Evolutionary conservation across 35 echinoderm and acorn worm genomes (phyloP).

Genomic region (Acanthaster planci): DNA sequence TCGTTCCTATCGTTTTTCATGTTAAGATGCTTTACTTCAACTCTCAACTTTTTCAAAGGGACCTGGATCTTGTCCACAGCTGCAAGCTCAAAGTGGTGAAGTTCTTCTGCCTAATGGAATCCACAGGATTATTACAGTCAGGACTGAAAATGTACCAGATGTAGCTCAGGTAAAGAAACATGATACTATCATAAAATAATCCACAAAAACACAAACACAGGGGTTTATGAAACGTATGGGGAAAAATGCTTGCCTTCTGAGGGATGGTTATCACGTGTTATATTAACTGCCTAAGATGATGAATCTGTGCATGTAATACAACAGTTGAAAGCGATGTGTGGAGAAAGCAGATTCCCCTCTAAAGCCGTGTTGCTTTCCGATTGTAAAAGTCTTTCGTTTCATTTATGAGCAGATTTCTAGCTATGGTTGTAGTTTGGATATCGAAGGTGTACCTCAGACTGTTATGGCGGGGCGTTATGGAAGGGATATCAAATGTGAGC

Average conservation of each 20-base stretch:
- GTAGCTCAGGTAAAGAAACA: background rate
- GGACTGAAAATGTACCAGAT: background rate
- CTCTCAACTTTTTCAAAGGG: background rate
- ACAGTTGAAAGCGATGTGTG: too few species aligned
- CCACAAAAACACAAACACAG: too few species aligned
- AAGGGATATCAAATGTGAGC: background rate
- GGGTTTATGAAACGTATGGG: too few species aligned
- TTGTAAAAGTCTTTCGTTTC: background rate
- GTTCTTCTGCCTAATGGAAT: conserved; percentile 18
- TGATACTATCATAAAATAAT: background rate
- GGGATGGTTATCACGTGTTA: too few species aligned
- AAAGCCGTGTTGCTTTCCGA: background rate
- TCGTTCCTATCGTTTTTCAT: too few species aligned
- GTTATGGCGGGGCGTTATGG: background rate
- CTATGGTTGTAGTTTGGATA: background rate
- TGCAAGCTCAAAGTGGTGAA: conserved; percentile 2
- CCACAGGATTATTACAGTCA: background rate
- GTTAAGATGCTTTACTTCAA: background rate
- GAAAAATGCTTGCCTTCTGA: too few species aligned
- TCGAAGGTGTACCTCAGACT: background rate
- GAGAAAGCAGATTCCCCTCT: too few species aligned
- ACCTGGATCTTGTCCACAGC: background rate
- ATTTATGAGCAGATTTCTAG: background rate
- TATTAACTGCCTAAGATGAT: background rate
- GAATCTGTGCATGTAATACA: too few species aligned